These are phyloP conservation scores for Drosophila cracens DNA, from an alignment of 2,888 invertebrate genomes.

Conservation along the genomic window DNA sequence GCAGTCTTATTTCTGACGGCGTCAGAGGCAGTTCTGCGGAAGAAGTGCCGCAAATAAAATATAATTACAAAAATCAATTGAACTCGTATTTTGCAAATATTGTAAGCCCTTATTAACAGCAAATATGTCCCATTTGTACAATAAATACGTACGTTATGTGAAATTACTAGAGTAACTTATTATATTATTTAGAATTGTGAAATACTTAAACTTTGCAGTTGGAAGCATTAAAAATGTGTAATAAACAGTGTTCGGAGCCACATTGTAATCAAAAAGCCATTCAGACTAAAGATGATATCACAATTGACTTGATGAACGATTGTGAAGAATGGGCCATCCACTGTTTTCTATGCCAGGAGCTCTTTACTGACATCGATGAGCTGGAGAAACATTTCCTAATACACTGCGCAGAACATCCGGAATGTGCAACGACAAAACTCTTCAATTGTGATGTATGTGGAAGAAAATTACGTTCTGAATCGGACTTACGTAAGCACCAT, in stretches of 20 bases:
- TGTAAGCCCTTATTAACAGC: neutral
- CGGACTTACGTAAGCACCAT: slow-evolving; percentile 11
- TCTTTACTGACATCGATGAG: slow-evolving; percentile 37
- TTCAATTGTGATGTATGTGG: slow-evolving; percentile 32
- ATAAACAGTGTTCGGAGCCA: neutral
- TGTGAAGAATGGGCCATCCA: slow-evolving; percentile 1
- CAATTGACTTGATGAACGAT: neutral
- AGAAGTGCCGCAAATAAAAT: neutral
- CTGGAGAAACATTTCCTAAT: slow-evolving; percentile 24
- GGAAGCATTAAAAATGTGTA: neutral
- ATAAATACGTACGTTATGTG: neutral
- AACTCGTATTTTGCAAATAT: neutral
- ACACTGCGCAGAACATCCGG: neutral
- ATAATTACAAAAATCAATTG: neutral
- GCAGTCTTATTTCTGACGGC: slow-evolving; percentile 6
- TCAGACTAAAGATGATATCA: neutral
- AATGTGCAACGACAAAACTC: neutral
- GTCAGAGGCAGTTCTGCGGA: neutral
- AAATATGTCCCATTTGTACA: neutral
- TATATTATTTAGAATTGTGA: neutral
- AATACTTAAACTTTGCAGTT: slow-evolving; percentile 15
- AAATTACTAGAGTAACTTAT: neutral
- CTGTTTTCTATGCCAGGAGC: slow-evolving; percentile 34
- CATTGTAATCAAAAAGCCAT: neutral
- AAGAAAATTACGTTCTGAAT: slow-evolving; percentile 22